These are phyloP conservation scores for Pammene fasciana DNA, from an alignment of 2,888 invertebrate species.

Conservation along the genomic window DNA sequence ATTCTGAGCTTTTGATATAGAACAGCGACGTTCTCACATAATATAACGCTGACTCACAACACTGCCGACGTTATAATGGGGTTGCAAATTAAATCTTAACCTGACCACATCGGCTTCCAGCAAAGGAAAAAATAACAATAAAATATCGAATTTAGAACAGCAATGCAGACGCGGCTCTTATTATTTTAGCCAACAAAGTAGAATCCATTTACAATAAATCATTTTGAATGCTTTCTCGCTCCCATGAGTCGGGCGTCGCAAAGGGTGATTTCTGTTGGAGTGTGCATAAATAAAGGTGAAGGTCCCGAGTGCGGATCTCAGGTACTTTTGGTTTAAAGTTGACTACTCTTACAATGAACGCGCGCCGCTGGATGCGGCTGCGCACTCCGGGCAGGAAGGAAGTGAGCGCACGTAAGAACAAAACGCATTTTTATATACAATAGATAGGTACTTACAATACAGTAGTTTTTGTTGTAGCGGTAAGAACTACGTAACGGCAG, in stretches of 20 bases:
- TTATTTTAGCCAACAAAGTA: slow-evolving; percentile 84
- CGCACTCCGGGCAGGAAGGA: slow-evolving; percentile 17
- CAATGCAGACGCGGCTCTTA: slow-evolving; percentile 72
- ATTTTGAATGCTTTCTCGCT: slow-evolving; percentile 82
- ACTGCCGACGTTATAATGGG: slow-evolving; percentile 59
- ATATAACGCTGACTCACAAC: slow-evolving; percentile 58
- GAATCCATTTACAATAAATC: slow-evolving; percentile 84
- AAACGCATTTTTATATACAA: neutral
- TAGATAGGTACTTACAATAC: neutral
- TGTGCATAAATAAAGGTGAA: slow-evolving; percentile 82
- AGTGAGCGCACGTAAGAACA: slow-evolving; percentile 2
- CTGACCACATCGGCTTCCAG: slow-evolving; percentile 60
- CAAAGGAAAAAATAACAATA: slow-evolving; percentile 72
- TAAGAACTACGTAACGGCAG: neutral
- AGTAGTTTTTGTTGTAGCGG: neutral
- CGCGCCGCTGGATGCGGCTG: slow-evolving; percentile 51
- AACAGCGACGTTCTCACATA: neutral
- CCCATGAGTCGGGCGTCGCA: slow-evolving; percentile 80
- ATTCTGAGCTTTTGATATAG: too few relatives aligned
- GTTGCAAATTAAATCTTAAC: slow-evolving; percentile 70
- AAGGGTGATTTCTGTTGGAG: slow-evolving; percentile 83
- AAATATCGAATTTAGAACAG: slow-evolving; percentile 79
- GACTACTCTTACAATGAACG: slow-evolving; percentile 46
- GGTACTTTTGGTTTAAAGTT: slow-evolving; percentile 65
- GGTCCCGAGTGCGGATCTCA: slow-evolving; percentile 77